Base-by-base conservation (phyloP, 2,888 invertebrate genomes). In the Philereme vetulata region DNA sequence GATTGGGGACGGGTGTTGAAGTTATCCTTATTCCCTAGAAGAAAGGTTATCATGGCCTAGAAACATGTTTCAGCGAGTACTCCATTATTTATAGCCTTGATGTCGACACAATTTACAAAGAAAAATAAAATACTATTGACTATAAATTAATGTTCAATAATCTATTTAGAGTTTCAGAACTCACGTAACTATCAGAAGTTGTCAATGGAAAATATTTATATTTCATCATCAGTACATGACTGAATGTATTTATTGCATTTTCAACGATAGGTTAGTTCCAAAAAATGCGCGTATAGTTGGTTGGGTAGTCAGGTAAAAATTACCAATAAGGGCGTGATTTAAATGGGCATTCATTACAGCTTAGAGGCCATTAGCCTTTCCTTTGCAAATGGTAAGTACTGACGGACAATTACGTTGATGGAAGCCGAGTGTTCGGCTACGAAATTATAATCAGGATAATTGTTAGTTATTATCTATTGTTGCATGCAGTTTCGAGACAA, bases 1-100 rank as follows among this genome's bases (percentile, higher is more conserved):
- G 60, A 67, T 66, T 64, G 60, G 47, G 67, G 50, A 56, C 64
- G 49, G 56, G 59, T 69, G 67, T 65, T 59, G 65, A 62, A 62
- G 67, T 53, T 56, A 50, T 63, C 63, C 62, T 63, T 56, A 60
- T 32, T 56, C 60, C 45, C 42, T 49, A 21, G 46, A 38, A 6
- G 21, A 64, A 59, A 7, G 45, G 35, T 53, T 51, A 62, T 53
- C 54, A 47, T 59, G 62, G 34, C 64, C 66, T 56, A 52, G 54
- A 62, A 59, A 62, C 54, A 49, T 42, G 10, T 40, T 35, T 43
- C 32, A 36, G 34, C 21, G 10, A 42, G 40, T 49, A 48, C 43
- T 45, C 43, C 10, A 38, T 8, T 38, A 6, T 38, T 38, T 6
- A 8, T 8, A 32, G 49, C 32, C 32, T 45, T 9, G 33, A 51